Conservation (phyloP, 2,113 vertebrate genomes). For the Rhadina sibilatrix region DNA sequence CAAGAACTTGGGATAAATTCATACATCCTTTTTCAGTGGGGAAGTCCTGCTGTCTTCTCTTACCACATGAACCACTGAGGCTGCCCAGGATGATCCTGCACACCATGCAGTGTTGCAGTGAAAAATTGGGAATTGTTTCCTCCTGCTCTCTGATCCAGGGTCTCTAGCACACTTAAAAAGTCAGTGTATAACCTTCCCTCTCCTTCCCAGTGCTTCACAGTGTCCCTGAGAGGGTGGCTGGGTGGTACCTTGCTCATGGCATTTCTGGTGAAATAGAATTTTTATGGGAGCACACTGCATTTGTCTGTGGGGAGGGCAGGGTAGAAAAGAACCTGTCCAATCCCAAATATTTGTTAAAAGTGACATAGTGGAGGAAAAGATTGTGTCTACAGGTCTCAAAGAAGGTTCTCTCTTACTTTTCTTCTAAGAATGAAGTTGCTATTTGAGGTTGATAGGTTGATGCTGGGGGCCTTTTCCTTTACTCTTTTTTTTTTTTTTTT, state of each 20-base stretch:
- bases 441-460: not conserved
- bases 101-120: not conserved
- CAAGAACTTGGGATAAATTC: not conserved
- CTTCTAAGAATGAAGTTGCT: not conserved
- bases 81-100: not conserved
- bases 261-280: not conserved
- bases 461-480: not conserved
- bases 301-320: not conserved
- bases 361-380: not conserved
- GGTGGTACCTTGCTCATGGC: not conserved
- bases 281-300: rapidly evolving
- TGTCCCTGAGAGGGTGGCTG: not conserved
- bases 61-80: not conserved
- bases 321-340: not conserved
- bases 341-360: not conserved
- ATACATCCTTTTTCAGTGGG: not conserved
- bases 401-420: not conserved
- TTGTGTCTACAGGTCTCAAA: not conserved
- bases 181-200: not conserved
- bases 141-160: not conserved
- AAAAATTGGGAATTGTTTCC: not conserved
- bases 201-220: not conserved
- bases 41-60: not conserved
- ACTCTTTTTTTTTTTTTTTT: rapidly evolving
- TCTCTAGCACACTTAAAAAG: not conserved